These are phyloP conservation scores for Lepilemur septentrionalis DNA, from an alignment of 2,797 vertebrate genomes.

Conservation along the genomic window DNA sequence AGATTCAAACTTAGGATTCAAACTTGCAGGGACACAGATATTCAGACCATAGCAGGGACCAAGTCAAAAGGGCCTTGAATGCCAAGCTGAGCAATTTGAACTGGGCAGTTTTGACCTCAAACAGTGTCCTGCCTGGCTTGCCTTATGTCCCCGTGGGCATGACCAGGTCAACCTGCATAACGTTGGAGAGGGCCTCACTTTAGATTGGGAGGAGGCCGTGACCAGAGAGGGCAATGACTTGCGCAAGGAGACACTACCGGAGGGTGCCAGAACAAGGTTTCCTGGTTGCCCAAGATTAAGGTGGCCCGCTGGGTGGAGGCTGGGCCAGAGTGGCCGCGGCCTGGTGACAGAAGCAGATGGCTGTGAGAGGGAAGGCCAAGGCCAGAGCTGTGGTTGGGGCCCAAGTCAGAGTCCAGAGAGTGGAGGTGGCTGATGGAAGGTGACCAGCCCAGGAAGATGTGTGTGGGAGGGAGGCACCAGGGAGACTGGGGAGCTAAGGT, in stretches of 20 bases:
- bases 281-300: background rate
- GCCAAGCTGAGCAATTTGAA: background rate
- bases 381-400: background rate
- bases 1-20: background rate
- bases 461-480: background rate
- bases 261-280: background rate
- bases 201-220: background rate
- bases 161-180: background rate
- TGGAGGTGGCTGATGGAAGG: background rate
- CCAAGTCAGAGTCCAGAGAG: background rate
- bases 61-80: background rate
- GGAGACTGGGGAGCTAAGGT: background rate
- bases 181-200: background rate
- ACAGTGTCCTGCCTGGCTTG: background rate
- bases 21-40: background rate
- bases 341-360: background rate
- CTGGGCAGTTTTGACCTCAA: background rate
- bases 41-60: background rate
- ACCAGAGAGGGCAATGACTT: background rate
- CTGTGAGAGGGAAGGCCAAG: background rate
- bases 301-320: background rate
- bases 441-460: rapidly evolving
- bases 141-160: background rate
- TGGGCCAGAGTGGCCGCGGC: background rate
- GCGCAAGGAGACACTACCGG: background rate